phyloP scores from a whole-genome alignment of 2,113 vertebrate genomes.

The Rhynchomys soricoides region DNA sequence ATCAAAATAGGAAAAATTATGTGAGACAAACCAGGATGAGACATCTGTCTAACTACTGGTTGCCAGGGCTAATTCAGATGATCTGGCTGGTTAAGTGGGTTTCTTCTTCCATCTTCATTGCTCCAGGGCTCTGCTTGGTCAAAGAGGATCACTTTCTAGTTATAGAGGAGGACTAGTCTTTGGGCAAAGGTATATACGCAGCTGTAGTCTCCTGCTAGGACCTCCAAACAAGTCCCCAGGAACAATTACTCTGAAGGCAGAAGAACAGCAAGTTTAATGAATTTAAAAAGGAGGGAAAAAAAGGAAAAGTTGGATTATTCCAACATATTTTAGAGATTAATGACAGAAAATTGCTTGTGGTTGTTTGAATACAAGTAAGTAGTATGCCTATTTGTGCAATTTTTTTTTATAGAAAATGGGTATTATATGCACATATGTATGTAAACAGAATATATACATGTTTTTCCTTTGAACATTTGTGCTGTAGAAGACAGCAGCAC shows the following conservation, averaged over 20 bases:
- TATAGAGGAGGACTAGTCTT: background rate
- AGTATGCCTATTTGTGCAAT: background rate
- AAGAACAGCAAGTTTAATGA: background rate
- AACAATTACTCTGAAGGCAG: background rate
- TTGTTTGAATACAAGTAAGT: background rate
- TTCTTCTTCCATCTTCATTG: background rate
- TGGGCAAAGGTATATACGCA: background rate
- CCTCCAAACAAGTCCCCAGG: background rate
- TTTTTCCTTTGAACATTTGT: background rate
- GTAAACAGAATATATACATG: background rate
- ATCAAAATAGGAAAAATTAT: background rate
- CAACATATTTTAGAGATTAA: background rate
- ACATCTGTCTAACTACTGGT: too few species aligned
- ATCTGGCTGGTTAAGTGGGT: background rate
- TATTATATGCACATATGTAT: too few species aligned
- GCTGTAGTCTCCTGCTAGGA: background rate
- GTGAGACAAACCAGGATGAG: background rate
- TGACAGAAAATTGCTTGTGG: background rate
- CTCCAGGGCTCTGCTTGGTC: background rate
- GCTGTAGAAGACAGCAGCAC: background rate
- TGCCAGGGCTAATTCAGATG: too few species aligned
- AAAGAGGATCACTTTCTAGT: background rate
- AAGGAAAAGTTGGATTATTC: background rate
- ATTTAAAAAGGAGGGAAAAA: background rate
- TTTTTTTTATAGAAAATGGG: background rate